Percentiles rank a stretch among this genome's conserved stretches.
phyloP scores from a whole-genome alignment of 2,113 vertebrate genomes.

The Platichthys stellatus region DNA sequence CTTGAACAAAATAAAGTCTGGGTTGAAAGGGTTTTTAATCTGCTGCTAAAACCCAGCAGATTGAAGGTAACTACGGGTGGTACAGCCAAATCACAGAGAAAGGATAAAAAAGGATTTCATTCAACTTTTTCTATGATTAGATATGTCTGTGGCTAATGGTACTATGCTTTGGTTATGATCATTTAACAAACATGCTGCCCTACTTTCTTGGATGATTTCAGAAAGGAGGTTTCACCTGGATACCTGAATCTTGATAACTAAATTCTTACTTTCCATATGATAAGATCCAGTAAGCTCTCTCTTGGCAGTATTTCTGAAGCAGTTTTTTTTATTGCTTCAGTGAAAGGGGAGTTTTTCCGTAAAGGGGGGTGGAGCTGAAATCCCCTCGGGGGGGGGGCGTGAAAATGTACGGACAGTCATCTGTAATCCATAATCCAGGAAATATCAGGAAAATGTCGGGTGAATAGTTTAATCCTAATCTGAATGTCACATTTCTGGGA shows the following conservation, averaged over 20 bases:
- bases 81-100: background rate
- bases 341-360: slow-evolving; percentile 24
- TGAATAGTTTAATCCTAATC: slow-evolving; percentile 65
- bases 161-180: background rate
- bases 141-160: background rate
- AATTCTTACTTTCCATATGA: background rate
- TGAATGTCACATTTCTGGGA: slow-evolving; percentile 37
- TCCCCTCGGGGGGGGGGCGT: slow-evolving; percentile 34
- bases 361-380: slow-evolving; percentile 27
- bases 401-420: slow-evolving; percentile 48
- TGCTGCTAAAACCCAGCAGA: background rate
- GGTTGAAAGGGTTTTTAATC: background rate
- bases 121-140: background rate
- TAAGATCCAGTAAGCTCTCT: slow-evolving; percentile 1
- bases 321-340: background rate
- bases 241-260: background rate
- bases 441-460: slow-evolving; percentile 47
- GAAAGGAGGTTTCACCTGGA: slow-evolving; percentile 2
- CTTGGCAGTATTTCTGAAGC: slow-evolving; percentile 9
- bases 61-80: background rate
- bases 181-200: background rate
- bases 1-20: background rate
- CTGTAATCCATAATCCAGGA: slow-evolving; percentile 67
- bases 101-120: slow-evolving; percentile 1
- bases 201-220: background rate